Conservation (phyloP, 2,797 vertebrate genomes). For the Natrix natrix region DNA sequence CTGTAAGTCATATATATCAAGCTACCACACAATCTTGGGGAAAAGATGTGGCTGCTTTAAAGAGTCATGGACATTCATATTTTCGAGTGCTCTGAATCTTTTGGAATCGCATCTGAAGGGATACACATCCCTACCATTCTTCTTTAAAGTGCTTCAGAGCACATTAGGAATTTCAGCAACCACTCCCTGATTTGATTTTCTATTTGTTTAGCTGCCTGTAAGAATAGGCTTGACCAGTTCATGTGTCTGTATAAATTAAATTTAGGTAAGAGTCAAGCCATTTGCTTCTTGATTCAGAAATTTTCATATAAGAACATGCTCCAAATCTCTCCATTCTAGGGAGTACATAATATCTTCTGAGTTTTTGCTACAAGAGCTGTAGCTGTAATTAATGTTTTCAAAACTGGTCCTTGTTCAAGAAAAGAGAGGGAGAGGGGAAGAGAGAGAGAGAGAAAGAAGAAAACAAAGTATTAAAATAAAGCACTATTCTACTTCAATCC, state of each 20-base stretch:
- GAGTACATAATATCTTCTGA: conserved; percentile 34
- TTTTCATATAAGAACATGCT: background rate
- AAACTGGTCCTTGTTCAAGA: conserved; percentile 38
- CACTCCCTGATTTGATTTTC: background rate
- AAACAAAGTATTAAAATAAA: conserved; percentile 49
- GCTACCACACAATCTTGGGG: background rate
- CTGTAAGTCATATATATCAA: background rate
- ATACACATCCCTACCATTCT: background rate
- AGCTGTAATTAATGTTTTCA: conserved; percentile 23
- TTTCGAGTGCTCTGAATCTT: background rate
- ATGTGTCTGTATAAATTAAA: background rate
- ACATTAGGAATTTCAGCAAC: background rate
- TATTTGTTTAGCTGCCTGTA: background rate
- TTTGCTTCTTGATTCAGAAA: background rate
- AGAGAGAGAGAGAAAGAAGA: background rate
- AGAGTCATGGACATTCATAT: background rate
- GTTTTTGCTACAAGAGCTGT: background rate
- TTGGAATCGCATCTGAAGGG: background rate
- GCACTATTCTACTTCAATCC: conserved; percentile 60
- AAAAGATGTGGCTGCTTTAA: background rate
- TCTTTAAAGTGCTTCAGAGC: background rate
- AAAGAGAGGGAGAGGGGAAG: conserved; percentile 18
- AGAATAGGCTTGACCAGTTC: background rate
- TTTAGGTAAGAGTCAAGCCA: background rate
- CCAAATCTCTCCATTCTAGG: background rate